These are phyloP conservation scores for Lasioglossum morio DNA, from an alignment of 2,888 invertebrate genomes.

Conservation along the genomic window DNA sequence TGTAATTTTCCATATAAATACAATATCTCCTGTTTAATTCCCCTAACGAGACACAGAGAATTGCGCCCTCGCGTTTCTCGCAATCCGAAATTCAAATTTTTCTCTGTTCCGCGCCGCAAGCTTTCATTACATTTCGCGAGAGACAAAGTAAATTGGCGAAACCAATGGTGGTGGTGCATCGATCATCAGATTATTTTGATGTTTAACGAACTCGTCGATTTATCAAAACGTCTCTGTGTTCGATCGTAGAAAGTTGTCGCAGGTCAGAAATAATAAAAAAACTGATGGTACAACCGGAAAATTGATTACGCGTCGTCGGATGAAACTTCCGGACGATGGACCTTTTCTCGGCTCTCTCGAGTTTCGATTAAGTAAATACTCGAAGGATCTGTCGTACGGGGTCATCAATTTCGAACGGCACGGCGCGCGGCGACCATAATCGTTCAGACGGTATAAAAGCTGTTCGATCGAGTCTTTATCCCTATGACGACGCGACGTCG, in stretches of 20 bases:
- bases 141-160: conserved; percentile 6
- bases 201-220: neutral
- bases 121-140: neutral
- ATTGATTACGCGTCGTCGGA: neutral
- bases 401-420: conserved; percentile 34
- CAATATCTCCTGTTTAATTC: conserved; percentile 5
- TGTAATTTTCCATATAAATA: neutral
- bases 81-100: conserved; percentile 2
- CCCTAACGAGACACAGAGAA: neutral
- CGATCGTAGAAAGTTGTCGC: neutral
- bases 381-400: conserved; percentile 27
- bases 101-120: neutral
- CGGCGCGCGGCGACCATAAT: conserved; percentile 31
- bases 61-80: neutral
- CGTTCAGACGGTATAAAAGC: conserved; percentile 56
- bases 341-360: neutral
- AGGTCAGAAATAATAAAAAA: neutral
- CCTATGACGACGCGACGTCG: conserved; percentile 22
- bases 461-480: conserved; percentile 55
- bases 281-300: neutral
- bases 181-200: neutral
- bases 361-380: conserved; percentile 34
- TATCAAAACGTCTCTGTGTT: neutral
- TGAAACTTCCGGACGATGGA: conserved; percentile 10
- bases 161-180: neutral